Base-by-base conservation (phyloP, 1,140 invertebrate species). In the Rhyzopertha dominica region DNA sequence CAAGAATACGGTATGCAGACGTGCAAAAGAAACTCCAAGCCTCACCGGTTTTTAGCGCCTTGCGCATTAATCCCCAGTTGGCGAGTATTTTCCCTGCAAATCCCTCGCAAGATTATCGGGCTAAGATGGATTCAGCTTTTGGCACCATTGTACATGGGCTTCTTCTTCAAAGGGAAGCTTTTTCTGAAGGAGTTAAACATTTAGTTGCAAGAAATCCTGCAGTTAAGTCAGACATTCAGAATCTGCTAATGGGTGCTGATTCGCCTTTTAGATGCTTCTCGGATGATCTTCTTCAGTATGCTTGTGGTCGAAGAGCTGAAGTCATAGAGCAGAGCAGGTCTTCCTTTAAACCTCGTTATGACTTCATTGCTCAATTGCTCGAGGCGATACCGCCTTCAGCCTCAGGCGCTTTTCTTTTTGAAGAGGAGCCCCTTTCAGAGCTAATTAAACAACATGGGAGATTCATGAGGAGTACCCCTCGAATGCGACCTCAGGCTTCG, bases 21-120 rank as follows among this genome's bases (percentile, higher is more conserved):
- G 49, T 50, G 3, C 49, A 59, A 13, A 54, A 59, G 28, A 56
- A 44, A 14, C 48, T 58, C 4, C 51, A 58, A n/a, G 56, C 58
- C 1, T 48, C 43, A 17, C 54, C 52, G 20, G 54, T 49, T 1
- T 54, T 54, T 43, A 31, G 41, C 26, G 24, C 46, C 8, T 30
- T 55, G 3, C 48, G 52, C 18, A n/a, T n/a, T n/a, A n/a, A n/a
- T n/a, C n/a, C n/a, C n/a, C n/a, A n/a, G n/a, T n/a, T n/a, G n/a
- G n/a, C n/a, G n/a, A n/a, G n/a, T n/a, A n/a, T n/a, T n/a, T n/a
- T n/a, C n/a, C n/a, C n/a, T n/a, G n/a, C n/a, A n/a, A n/a, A n/a
- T n/a, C n/a, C n/a, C n/a, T n/a, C n/a, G n/a, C 32, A 37, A 2
- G 32, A 39, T 4, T n/a, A 23, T 4, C 10, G 26, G 29, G 20